phyloP scores from a whole-genome alignment of 2,888 invertebrate genomes.

The Lordiphosa fenestrarum region DNA sequence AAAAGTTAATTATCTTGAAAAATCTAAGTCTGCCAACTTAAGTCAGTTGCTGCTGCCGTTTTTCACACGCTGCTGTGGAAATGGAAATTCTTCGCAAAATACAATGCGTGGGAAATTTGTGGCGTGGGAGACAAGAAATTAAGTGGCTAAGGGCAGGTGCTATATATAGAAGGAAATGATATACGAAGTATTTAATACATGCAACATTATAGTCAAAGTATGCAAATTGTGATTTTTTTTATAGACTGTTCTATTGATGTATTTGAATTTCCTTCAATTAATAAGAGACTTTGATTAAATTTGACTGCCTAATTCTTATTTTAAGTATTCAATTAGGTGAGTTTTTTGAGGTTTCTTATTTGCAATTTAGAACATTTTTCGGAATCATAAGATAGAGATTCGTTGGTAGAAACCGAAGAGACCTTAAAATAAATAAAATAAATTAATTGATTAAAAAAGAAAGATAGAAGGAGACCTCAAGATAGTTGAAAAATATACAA shows the following conservation, averaged over 20 bases:
- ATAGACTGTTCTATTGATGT: background rate
- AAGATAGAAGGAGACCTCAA: too few relatives aligned
- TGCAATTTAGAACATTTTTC: too few relatives aligned
- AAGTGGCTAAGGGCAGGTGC: conserved; percentile 49
- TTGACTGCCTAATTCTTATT: too few relatives aligned
- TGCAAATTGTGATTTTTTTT: background rate
- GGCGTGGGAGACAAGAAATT: conserved; percentile 58
- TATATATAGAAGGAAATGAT: conserved; percentile 17
- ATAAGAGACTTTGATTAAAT: background rate
- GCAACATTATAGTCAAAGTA: conserved; percentile 1
- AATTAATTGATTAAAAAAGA: too few relatives aligned
- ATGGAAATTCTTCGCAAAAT: conserved; percentile 68
- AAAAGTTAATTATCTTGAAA: conserved; percentile 67
- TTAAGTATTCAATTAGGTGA: background rate
- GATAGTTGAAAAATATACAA: too few relatives aligned
- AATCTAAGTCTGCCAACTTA: conserved; percentile 59
- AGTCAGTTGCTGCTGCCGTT: conserved; percentile 54
- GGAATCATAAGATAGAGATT: too few relatives aligned
- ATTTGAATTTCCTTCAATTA: background rate
- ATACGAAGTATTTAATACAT: conserved; percentile 11
- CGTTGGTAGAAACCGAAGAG: too few relatives aligned
- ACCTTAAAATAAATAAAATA: too few relatives aligned
- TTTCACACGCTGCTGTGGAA: conserved; percentile 73
- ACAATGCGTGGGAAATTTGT: conserved; percentile 76
- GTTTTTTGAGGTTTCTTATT: too few relatives aligned